Base-by-base conservation (phyloP, 2,888 invertebrate genomes). In the Volucella zonaria region DNA sequence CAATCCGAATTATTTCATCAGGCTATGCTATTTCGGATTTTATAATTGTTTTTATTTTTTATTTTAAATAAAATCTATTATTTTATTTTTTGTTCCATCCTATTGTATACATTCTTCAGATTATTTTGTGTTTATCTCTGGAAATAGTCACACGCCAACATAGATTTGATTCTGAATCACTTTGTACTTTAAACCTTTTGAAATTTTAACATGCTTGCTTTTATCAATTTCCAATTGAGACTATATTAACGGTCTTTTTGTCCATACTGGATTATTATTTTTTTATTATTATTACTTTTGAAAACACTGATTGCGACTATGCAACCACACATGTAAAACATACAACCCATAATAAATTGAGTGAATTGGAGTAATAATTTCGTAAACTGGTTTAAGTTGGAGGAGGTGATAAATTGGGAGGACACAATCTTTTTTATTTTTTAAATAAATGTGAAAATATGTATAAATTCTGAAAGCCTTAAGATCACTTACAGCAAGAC, bases 141-240 rank as follows among this genome's bases (percentile, higher is more conserved):
- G 59, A 73, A 79, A 59, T 66, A 79, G 64, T 73, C 42, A 11
- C 51, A 56, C 56, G 23, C 40, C 40, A 49, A 42, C 52, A 43
- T 61, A 49, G 51, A 47, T 47, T n/a, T 52, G 12, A 59, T 62
- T 62, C 54, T 78, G 78, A 78, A 71, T 78, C 66, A 78, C 59
- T 71, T 66, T 54, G 73, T 52, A 79, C 78, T 73, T 79, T 79
- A 66, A 61, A 59, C 66, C 42, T 15, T 4, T 40, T n/a, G 9
- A 38, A 18, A 23, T 74, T 10, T 58, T n/a, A 14, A 31, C 38
- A 14, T 3, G 31, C 45, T 62, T 31, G 31, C 31, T 31, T 62
- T 49, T 49, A 62, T 61, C 45, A 58, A 23, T 31, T 62, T 10
- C 10, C 43, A n/a, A 45, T 47, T 38, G 12, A 45, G 14, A 31